Conservation (phyloP, 2,113 vertebrate genomes). For the Perognathus longimembris region DNA sequence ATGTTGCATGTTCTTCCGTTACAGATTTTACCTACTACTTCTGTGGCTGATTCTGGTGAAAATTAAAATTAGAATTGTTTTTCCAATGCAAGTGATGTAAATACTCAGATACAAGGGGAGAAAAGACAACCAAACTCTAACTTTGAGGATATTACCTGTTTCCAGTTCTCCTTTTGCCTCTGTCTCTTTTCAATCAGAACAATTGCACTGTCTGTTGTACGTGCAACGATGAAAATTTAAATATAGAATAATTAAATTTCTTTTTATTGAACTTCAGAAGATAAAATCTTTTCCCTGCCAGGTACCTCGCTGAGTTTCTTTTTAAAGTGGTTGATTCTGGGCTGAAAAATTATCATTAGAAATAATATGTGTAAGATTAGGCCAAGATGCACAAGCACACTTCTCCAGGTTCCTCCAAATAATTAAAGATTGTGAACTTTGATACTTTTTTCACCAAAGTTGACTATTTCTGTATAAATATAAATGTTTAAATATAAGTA, state of each 20-base stretch:
- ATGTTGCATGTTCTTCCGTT: not conserved
- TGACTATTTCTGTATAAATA: not conserved
- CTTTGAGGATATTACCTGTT: slow-evolving; percentile 4
- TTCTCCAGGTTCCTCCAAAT: not conserved
- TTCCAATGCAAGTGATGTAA: slow-evolving; percentile 12
- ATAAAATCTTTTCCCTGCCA: slow-evolving; percentile 2
- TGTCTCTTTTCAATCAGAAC: slow-evolving; percentile 24
- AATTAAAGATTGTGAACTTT: not conserved
- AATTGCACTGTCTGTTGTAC: not conserved
- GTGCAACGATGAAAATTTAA: slow-evolving; percentile 52
- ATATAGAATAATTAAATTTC: slow-evolving; percentile 29
- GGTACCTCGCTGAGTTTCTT: not conserved
- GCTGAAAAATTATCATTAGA: slow-evolving; percentile 1
- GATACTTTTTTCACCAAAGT: not conserved
- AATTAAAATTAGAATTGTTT: not conserved
- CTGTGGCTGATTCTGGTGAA: slow-evolving; percentile 13
- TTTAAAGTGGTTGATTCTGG: not conserved
- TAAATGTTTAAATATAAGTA: not conserved
- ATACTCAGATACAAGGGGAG: not conserved
- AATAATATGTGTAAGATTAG: not conserved
- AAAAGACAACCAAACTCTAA: not conserved
- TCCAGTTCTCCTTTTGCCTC: slow-evolving; percentile 12
- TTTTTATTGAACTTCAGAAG: not conserved
- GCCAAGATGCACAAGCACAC: not conserved
- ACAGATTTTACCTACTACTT: not conserved